phyloP scores from a whole-genome alignment of 2,113 vertebrate genomes.

The Artemisiospiza belli region DNA sequence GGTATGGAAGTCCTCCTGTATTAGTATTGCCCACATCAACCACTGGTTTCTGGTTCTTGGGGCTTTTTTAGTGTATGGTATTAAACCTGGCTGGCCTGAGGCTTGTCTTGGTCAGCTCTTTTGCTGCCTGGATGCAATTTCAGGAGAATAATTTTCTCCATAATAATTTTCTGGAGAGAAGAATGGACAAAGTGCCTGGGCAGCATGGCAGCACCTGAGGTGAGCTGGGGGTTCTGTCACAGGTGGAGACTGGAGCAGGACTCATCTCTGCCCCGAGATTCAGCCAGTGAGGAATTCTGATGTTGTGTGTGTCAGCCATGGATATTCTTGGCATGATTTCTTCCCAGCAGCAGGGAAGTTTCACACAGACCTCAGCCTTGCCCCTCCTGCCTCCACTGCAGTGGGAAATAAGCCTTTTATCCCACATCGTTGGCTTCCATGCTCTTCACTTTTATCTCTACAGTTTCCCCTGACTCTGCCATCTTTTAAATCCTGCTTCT shows the following conservation, averaged over 20 bases:
- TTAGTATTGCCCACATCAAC: accelerated
- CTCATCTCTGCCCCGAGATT: background rate
- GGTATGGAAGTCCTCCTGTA: background rate
- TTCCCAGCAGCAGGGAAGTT: background rate
- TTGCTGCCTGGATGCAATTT: background rate
- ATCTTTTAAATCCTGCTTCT: constrained; percentile 35
- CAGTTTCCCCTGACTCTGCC: constrained; percentile 18
- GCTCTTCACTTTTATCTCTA: constrained; percentile 20
- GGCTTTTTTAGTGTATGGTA: background rate
- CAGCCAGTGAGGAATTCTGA: background rate
- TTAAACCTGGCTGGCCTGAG: background rate
- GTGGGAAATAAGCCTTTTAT: constrained; percentile 42
- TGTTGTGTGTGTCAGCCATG: background rate
- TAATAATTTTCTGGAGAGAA: background rate
- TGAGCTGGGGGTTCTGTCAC: background rate
- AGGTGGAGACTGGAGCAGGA: background rate
- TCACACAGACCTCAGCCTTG: background rate
- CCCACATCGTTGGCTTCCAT: constrained; percentile 35
- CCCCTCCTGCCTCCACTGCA: background rate
- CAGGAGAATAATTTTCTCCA: background rate
- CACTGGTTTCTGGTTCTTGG: background rate
- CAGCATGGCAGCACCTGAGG: background rate
- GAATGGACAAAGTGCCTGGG: background rate
- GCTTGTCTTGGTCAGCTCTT: background rate
- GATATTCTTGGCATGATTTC: background rate